These are phyloP conservation scores for Tupiocoris notatus DNA, from an alignment of 2,888 invertebrate genomes.

Conservation along the genomic window DNA sequence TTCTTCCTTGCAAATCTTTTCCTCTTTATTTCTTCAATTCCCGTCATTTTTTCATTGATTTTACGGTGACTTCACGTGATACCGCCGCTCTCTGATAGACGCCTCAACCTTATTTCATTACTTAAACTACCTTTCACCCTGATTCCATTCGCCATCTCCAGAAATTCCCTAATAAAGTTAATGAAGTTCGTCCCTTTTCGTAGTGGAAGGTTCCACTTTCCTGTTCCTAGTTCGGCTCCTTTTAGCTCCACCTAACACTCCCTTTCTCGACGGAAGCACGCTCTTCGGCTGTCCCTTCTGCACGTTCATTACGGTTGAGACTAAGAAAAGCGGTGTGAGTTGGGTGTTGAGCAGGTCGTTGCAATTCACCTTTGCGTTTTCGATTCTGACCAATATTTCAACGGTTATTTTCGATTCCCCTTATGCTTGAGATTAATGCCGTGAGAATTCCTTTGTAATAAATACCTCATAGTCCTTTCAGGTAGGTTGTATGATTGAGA, in stretches of 20 bases:
- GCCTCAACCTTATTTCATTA: neutral
- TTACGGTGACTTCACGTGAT: neutral
- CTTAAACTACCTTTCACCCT: neutral
- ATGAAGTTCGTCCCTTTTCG: constrained; percentile 8
- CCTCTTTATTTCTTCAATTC: neutral
- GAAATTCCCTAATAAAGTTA: constrained; percentile 29
- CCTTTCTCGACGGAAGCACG: neutral
- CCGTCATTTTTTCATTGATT: neutral
- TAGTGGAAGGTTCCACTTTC: no score
- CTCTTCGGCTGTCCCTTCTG: neutral
- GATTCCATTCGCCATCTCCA: neutral
- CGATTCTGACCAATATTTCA: no score
- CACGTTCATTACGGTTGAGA: neutral
- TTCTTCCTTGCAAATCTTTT: no score
- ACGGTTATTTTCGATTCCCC: no score
- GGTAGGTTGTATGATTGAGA: no score
- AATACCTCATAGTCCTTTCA: no score
- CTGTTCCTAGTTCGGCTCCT: neutral
- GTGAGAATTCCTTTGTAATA: no score
- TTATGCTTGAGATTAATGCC: no score
- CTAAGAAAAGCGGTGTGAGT: neutral
- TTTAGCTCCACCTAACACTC: neutral
- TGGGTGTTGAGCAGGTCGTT: neutral
- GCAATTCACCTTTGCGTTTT: no score
- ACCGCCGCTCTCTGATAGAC: neutral